These are phyloP conservation scores for Dolichopus griseipennis DNA, from an alignment of 2,888 invertebrate genomes.

Conservation along the genomic window DNA sequence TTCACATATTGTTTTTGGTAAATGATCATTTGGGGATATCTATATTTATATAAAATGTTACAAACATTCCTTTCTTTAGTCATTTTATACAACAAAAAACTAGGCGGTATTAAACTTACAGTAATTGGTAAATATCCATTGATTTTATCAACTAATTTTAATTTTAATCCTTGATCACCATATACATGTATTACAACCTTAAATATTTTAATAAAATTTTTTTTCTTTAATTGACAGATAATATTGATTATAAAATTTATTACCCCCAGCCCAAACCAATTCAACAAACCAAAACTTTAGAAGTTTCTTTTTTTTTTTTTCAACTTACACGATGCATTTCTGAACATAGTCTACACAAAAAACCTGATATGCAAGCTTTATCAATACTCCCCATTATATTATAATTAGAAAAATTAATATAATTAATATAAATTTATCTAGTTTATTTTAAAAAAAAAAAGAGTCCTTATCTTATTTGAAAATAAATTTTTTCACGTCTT, in stretches of 20 bases:
- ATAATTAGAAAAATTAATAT: no score
- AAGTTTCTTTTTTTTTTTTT: background rate
- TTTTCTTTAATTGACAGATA: background rate
- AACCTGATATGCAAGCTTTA: conserved; percentile 70
- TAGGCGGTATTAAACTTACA: conserved; percentile 46
- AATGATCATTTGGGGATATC: conserved; percentile 55
- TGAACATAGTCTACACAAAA: conserved; percentile 76
- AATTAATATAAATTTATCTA: background rate
- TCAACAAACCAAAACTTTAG: background rate
- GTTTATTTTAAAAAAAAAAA: background rate
- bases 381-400: conserved; percentile 72
- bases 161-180: conserved; percentile 66
- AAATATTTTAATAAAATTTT: background rate
- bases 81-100: conserved; percentile 7
- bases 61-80: background rate
- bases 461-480: no score
- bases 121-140: conserved; percentile 71
- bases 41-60: conserved; percentile 31
- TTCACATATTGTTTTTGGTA: conserved; percentile 62
- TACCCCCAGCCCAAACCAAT: background rate
- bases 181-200: conserved; percentile 65
- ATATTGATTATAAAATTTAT: conserved; percentile 2
- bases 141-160: conserved; percentile 70
- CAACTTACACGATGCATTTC: conserved; percentile 64
- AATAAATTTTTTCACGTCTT: no score